Evolutionary conservation across 2,888 invertebrate genomes (phyloP), one percentile per base, ranked within the genome.

Genomic region (Lasioglossum malachurum): DNA sequence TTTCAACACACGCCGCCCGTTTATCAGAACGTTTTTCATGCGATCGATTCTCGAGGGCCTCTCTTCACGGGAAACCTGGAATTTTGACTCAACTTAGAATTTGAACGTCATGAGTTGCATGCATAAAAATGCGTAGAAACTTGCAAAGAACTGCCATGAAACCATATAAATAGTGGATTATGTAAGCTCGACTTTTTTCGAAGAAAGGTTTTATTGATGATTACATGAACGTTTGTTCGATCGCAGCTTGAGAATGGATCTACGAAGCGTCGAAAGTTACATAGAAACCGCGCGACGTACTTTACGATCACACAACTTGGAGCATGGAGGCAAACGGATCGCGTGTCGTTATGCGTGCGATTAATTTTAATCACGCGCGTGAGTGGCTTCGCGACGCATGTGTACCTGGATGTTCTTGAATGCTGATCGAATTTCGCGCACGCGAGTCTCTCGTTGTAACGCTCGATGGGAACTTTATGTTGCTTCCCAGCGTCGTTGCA

Each of bases 1-100:
- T 86, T 89, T 87, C 91, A 53, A 78, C 83, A 84, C 49, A 71
- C 35, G 12, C 53, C 67, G 57, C 23, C 49, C 60, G 60, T 60
- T 76, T 27, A 53, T 75, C 69, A 57, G 76, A 57, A 80, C 76
- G 77, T 79, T 80, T 86, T 74, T 89, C 75, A 69, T 53, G 53
- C 38, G 82, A 82, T 87, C 64, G 76, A 49, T 16, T 72, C 74
- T 38, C 44, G 53, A 27, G 35, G 19, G 27, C 46, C 23, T 41
- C n/a, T 38, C n/a, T 71, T n/a, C 38, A 0, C 2, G 12, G 12
- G 1, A n/a, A n/a, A 53, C 57, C 10, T 57, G 4, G 4, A 57
- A n/a, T n/a, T 57, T 57, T n/a, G 0, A 23, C 23, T 2, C 23
- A 7, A 49, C 19, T 49, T 49, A 5, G 7, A 2, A 53, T 23